Percentiles rank a stretch among this genome's conserved stretches.
Evolutionary conservation across 2,888 invertebrate genomes (phyloP).

Genomic region (Theretra japonica): DNA sequence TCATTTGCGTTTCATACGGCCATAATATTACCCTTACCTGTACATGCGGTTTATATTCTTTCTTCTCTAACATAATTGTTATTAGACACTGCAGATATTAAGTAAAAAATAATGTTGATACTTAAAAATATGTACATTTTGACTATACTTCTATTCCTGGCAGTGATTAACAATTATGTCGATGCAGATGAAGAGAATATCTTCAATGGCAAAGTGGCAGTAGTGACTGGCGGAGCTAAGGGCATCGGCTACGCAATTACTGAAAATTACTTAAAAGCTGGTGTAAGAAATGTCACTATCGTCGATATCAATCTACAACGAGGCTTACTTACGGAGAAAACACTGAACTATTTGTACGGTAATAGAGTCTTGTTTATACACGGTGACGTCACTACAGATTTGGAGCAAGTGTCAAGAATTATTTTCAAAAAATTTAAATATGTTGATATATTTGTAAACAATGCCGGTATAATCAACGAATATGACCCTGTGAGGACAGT

Average conservation of each 20-base stretch:
- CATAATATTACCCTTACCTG: no score
- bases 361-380: slow-evolving; percentile 71
- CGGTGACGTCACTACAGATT: slow-evolving; percentile 75
- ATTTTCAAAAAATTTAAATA: slow-evolving; percentile 51
- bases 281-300: slow-evolving; percentile 47
- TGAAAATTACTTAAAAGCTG: slow-evolving; percentile 67
- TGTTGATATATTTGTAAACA: slow-evolving; percentile 71
- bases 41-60: no score
- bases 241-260: slow-evolving; percentile 77
- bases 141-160: background rate
- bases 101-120: background rate
- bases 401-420: slow-evolving; percentile 62
- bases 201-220: slow-evolving; percentile 26
- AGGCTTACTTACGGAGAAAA: slow-evolving; percentile 61
- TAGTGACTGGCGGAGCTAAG: slow-evolving; percentile 75
- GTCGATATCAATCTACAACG: slow-evolving; percentile 44
- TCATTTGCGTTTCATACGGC: no score
- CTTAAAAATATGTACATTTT: background rate
- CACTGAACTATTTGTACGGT: slow-evolving; percentile 63
- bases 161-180: background rate
- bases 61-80: no score
- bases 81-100: no score
- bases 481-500: slow-evolving; percentile 43
- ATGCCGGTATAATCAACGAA: slow-evolving; percentile 63
- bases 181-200: background rate